These are phyloP conservation scores for Strigamia transsilvanica DNA, from an alignment of 2,888 invertebrate species.

Conservation along the genomic window DNA sequence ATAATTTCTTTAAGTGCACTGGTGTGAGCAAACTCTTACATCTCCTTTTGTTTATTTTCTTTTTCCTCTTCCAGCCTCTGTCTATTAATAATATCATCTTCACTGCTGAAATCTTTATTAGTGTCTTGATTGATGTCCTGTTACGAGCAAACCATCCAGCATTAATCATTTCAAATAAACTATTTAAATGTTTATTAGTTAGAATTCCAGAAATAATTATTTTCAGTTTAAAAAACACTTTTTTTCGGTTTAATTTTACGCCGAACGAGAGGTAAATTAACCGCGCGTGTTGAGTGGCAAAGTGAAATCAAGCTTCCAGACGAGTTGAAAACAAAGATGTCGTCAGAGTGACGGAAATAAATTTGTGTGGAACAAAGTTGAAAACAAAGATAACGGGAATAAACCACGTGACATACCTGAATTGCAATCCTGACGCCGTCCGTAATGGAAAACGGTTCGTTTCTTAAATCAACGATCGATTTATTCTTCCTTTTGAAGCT, in stretches of 20 bases:
- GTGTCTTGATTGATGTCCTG: conserved; percentile 31
- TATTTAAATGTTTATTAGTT: too few species aligned
- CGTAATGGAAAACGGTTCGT: conserved; percentile 61
- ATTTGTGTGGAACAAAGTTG: too few species aligned
- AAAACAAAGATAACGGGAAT: too few species aligned
- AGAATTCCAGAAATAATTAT: too few species aligned
- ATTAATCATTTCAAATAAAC: not conserved
- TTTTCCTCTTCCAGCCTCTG: conserved; percentile 22
- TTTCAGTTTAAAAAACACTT: too few species aligned
- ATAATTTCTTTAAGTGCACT: conserved; percentile 16
- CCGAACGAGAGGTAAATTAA: not conserved
- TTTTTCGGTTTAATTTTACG: too few species aligned
- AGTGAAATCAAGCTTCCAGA: not conserved
- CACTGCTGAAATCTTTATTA: conserved; percentile 31
- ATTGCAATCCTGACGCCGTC: conserved; percentile 64
- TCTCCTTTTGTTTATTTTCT: conserved; percentile 36
- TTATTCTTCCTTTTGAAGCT: conserved; percentile 59
- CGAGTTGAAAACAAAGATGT: not conserved
- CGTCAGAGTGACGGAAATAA: not conserved
- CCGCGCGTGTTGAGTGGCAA: not conserved
- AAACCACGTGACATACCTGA: conserved; percentile 60
- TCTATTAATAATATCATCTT: conserved; percentile 33
- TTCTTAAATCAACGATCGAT: conserved; percentile 60
- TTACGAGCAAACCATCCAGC: not conserved
- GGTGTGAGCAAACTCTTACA: not conserved